These are phyloP conservation scores for Drosophila sulfurigaster DNA, from an alignment of 1,140 invertebrate species.

Conservation along the genomic window DNA sequence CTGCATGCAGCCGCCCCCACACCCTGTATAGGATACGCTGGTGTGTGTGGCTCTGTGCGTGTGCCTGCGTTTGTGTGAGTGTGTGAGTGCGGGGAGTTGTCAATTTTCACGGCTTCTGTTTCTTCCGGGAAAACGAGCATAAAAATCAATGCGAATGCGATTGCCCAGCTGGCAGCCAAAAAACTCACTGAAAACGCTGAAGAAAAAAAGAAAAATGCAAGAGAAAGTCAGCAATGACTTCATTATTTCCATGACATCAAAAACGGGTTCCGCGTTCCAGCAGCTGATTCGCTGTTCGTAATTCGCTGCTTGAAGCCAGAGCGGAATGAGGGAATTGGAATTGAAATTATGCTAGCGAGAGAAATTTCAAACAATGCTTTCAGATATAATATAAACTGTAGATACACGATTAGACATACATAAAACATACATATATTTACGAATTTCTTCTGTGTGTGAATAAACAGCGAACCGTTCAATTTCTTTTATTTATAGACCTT, in stretches of 20 bases:
- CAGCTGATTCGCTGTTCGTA: conserved; percentile 19
- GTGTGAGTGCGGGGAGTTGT: conserved; percentile 24
- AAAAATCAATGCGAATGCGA: conserved; percentile 24
- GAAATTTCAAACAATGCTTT: conserved; percentile 32
- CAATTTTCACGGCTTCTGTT: conserved; percentile 72
- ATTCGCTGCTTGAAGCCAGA: neutral
- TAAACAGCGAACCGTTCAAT: conserved; percentile 39
- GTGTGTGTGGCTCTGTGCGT: neutral
- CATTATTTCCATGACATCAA: conserved; percentile 48
- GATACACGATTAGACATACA: conserved; percentile 2
- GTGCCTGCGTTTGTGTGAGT: conserved; percentile 8
- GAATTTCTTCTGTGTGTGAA: conserved; percentile 12
- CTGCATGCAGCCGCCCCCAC: conserved; percentile 21
- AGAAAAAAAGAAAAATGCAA: conserved; percentile 28
- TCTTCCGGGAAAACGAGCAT: conserved; percentile 33
- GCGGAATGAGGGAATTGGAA: neutral
- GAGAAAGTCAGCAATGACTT: conserved; percentile 57
- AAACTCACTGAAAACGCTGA: conserved; percentile 36
- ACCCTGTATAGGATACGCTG: conserved; percentile 3
- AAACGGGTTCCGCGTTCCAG: conserved; percentile 10
- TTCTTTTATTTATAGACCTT: conserved; percentile 52
- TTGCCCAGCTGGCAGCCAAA: conserved; percentile 44
- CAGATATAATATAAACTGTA: conserved; percentile 1
- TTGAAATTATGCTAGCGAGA: conserved; percentile 1
- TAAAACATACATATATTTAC: conserved; percentile 16